Evolutionary conservation across 2,113 vertebrate genomes (phyloP), one percentile per base, ranked within the genome.

Genomic region (Cyanoderma ruficeps): DNA sequence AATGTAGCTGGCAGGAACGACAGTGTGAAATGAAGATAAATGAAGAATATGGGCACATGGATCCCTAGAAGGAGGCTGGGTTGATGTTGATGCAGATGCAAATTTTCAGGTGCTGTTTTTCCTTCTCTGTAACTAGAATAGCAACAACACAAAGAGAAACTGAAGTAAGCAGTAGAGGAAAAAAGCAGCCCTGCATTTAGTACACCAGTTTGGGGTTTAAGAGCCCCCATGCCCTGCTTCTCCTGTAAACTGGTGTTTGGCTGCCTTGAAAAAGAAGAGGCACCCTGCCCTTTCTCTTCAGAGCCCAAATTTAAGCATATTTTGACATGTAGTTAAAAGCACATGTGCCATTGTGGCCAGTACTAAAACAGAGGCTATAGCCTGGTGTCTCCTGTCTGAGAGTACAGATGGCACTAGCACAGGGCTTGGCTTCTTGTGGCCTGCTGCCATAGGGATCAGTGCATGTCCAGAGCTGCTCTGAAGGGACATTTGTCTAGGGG

Each of bases 21-120:
- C 42, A 55, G 64, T 90, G 64, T 90, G 80, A 95, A 94, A 89
- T 92, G 78, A 94, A 95, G 92, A 89, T 85, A 90, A 93, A 83
- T 89, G 80, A 91, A 93, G 76, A 90, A 70, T 74, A 61, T 41
- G 44, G 70, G 44, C 28, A 30, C 63, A 53, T 23, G n/a, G 87
- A 86, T 85, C 77, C 64, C 84, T 92, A 77, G 59, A 85, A 94
- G 59, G 28, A 83, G 31, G 13, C 42, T 91, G 80, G 31, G 42
- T 87, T 87, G 60, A 20, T 82, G 67, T 90, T 80, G 68, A 77
- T n/a, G 90, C 24, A 44, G 52, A 53, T 83, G 33, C 42, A 88
- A 49, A 72, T 50, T 93, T 91, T 65, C 69, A 96, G 56, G 74
- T 94, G 55, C 39, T 82, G 37, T 20, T 94, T 96, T 88, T 83